Evolutionary conservation across 2,888 invertebrate genomes (phyloP).

Genomic region (Synergus itoensis): DNA sequence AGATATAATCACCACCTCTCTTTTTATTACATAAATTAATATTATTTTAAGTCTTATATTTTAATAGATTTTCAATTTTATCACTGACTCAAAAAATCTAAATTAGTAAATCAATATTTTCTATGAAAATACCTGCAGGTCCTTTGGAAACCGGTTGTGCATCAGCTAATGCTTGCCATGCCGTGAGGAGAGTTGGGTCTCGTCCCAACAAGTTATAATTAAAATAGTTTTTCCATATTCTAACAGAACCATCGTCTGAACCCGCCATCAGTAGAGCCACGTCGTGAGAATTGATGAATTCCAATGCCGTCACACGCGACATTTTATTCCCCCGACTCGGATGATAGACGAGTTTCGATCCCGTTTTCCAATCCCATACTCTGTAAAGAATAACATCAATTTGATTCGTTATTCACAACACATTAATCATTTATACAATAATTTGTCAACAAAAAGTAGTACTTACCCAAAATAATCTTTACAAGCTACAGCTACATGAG

Average conservation of each 20-base stretch:
- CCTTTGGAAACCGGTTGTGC: slow-evolving; percentile 78
- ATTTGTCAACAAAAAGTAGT: slow-evolving; percentile 40
- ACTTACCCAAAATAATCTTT: slow-evolving; percentile 89
- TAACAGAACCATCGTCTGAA: slow-evolving; percentile 88
- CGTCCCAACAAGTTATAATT: slow-evolving; percentile 69
- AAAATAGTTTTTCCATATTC: slow-evolving; percentile 82
- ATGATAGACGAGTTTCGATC: slow-evolving; percentile 84
- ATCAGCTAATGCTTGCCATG: slow-evolving; percentile 92
- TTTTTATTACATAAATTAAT: too few species aligned
- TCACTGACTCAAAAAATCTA: neutral
- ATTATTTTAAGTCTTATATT: neutral
- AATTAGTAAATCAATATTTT: slow-evolving; percentile 46
- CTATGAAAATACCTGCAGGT: slow-evolving; percentile 66
- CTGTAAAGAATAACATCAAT: slow-evolving; percentile 76
- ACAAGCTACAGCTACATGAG: slow-evolving; percentile 92
- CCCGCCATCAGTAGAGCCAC: slow-evolving; percentile 87
- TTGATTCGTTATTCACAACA: slow-evolving; percentile 5
- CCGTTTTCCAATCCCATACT: slow-evolving; percentile 91
- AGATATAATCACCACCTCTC: too few species aligned
- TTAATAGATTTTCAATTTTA: neutral
- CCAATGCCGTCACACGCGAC: slow-evolving; percentile 88
- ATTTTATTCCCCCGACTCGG: slow-evolving; percentile 78
- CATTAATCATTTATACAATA: too few species aligned
- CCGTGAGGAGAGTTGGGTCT: slow-evolving; percentile 81
- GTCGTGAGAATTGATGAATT: slow-evolving; percentile 93